A percentile compares a stretch with the other conserved stretches of the same genome.
Conservation (phyloP, 1,140 invertebrate species). For the Hyphantria cunea region DNA sequence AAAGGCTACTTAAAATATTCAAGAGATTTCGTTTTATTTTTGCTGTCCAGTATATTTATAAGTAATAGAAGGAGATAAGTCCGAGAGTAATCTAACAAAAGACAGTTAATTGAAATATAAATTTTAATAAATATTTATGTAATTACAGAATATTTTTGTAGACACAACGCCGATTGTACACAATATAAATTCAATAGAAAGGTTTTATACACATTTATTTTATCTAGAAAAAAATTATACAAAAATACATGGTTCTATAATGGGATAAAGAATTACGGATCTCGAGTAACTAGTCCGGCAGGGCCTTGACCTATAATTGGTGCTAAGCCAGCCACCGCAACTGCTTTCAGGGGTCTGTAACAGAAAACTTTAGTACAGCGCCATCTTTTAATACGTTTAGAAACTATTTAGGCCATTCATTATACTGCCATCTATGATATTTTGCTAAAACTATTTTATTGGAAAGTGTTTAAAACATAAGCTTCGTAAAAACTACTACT, state of each 20-base stretch:
- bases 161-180: too few relatives aligned
- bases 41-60: too few relatives aligned
- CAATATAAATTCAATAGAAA: too few relatives aligned
- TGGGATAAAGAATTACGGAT: constrained; percentile 29
- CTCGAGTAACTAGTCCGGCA: constrained; percentile 63
- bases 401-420: background rate
- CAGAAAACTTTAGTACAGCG: constrained; percentile 20
- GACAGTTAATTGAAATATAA: too few relatives aligned
- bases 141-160: too few relatives aligned
- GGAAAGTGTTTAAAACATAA: background rate
- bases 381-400: constrained; percentile 11
- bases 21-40: too few relatives aligned
- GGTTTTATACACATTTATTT: too few relatives aligned
- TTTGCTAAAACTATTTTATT: background rate
- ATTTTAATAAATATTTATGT: too few relatives aligned
- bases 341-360: constrained; percentile 68
- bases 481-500: background rate
- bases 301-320: constrained; percentile 68
- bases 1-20: too few relatives aligned
- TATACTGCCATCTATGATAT: background rate
- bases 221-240: background rate
- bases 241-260: background rate
- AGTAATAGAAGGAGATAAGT: too few relatives aligned
- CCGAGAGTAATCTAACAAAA: too few relatives aligned
- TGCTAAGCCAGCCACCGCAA: constrained; percentile 60